A percentile compares a stretch with the other conserved stretches of the same genome.
These are phyloP conservation scores for Thunnus maccoyii DNA, from an alignment of 2,113 vertebrate species.

Conservation along the genomic window DNA sequence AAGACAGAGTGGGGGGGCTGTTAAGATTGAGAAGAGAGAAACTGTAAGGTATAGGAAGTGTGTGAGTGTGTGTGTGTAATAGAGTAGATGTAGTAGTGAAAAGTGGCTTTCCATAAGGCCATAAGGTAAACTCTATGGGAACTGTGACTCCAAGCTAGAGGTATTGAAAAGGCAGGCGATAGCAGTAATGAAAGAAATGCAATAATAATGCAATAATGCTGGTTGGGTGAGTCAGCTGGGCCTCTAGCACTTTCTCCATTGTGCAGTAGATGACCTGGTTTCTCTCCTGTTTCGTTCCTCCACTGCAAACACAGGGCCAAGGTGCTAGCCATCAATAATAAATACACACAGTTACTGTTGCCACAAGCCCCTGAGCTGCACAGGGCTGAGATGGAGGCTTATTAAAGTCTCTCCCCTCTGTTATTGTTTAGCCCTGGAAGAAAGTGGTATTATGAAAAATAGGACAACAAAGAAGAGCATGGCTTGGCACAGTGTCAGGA, in stretches of 20 bases:
- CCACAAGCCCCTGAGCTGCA: constrained; percentile 77
- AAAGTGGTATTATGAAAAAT: constrained; percentile 80
- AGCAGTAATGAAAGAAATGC: constrained; percentile 85
- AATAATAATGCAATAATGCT: constrained; percentile 83
- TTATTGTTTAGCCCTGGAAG: constrained; percentile 80
- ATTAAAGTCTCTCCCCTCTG: constrained; percentile 78
- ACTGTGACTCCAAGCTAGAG: constrained; percentile 66
- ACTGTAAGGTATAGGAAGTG: constrained; percentile 19
- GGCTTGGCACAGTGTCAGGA: constrained; percentile 58
- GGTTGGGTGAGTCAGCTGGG: constrained; percentile 79
- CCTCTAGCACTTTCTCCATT: constrained; percentile 74
- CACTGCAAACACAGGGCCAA: constrained; percentile 77
- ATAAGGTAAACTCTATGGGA: constrained; percentile 75
- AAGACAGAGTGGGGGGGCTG: background rate
- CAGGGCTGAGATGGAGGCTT: constrained; percentile 69
- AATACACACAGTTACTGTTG: constrained; percentile 79
- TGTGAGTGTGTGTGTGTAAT: constrained; percentile 9
- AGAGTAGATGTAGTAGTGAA: constrained; percentile 46
- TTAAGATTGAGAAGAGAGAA: constrained; percentile 40
- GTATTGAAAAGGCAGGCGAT: constrained; percentile 74
- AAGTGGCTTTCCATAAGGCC: constrained; percentile 61
- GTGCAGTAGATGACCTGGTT: constrained; percentile 81
- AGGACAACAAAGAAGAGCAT: constrained; percentile 66
- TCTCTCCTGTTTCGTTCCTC: constrained; percentile 70
- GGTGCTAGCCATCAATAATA: constrained; percentile 86